Base-by-base conservation (phyloP, 2,888 invertebrate species). In the Allolobophora icterica region DNA sequence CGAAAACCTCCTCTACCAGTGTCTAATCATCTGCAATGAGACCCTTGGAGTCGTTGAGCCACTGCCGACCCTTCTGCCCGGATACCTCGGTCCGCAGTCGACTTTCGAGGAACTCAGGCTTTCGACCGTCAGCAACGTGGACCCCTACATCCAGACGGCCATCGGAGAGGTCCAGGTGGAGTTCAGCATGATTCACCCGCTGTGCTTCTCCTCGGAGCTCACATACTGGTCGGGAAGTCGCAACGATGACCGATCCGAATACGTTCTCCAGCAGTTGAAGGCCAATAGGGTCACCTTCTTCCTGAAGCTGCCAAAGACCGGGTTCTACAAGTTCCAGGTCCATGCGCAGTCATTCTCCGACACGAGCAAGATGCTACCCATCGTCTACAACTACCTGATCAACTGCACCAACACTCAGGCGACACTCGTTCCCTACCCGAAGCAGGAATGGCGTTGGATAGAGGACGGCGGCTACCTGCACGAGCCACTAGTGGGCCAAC, bases 371-470 rank as follows among this genome's bases (percentile, higher is more conserved):
- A 94, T 94, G 91, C 93, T 95, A 71, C 95, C 95, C 17, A 95
- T 95, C 11, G 95, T 95, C 33, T 95, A 94, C 93, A 95, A 95
- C 93, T 95, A 95, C 93, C 94, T 95, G 92, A 94, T 95, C 93
- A 94, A 94, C 93, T 95, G 95, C 91, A 93, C 93, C 92, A 93
- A 93, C 17, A 93, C 94, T 90, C 89, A 92, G 40, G 93, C 93
- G 21, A 89, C 89, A 34, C 92, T 91, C 52, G 92, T 93, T 84
- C 94, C 94, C 38, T 95, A 94, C 94, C 95, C 95, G 42, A 95
- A 95, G 93, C 95, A 95, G 93, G 95, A 95, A 90, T 95, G 95
- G 35, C 95, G 95, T 92, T 95, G 95, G 95, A 95, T n/a, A n/a
- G n/a, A 95, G 93, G 95, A 95, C 91, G 95, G 95, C 17, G 95